Evolutionary conservation across 1,140 invertebrate species (phyloP).

Genomic region (Papilio helenus): DNA sequence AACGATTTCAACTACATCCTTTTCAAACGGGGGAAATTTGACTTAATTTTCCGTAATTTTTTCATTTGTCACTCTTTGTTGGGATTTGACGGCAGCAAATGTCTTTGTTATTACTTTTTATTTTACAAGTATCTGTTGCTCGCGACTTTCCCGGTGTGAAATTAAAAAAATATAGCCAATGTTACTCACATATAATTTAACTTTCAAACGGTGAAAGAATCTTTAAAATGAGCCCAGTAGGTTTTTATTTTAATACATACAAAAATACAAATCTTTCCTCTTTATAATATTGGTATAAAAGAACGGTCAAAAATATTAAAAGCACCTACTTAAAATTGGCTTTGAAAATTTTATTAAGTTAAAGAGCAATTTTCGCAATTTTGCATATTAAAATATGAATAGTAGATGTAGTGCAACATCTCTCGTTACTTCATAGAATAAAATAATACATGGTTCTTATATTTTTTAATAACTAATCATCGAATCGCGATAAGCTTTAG

Average conservation of each 20-base stretch:
- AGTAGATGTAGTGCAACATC: not conserved
- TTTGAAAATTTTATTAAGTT: not conserved
- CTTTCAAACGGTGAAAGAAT: no score
- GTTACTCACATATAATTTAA: no score
- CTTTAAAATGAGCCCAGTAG: no score
- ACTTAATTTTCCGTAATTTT: constrained; percentile 1
- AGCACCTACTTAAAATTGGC: not conserved
- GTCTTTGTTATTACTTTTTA: not conserved
- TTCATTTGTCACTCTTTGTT: not conserved
- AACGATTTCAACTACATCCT: constrained; percentile 14
- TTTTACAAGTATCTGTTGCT: no score
- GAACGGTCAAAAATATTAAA: not conserved
- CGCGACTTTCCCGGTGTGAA: no score
- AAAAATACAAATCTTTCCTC: no score
- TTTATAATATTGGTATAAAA: no score
- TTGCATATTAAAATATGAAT: not conserved
- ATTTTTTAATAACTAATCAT: constrained; percentile 47
- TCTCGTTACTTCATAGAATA: not conserved
- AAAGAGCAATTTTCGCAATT: not conserved
- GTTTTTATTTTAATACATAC: no score
- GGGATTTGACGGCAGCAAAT: not conserved
- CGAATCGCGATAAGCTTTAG: constrained; percentile 32
- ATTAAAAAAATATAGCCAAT: no score
- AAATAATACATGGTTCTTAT: constrained; percentile 1
- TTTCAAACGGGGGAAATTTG: constrained; percentile 6